Conservation (phyloP, 1,140 invertebrate species). For the Acromyrmex echinatior region DNA sequence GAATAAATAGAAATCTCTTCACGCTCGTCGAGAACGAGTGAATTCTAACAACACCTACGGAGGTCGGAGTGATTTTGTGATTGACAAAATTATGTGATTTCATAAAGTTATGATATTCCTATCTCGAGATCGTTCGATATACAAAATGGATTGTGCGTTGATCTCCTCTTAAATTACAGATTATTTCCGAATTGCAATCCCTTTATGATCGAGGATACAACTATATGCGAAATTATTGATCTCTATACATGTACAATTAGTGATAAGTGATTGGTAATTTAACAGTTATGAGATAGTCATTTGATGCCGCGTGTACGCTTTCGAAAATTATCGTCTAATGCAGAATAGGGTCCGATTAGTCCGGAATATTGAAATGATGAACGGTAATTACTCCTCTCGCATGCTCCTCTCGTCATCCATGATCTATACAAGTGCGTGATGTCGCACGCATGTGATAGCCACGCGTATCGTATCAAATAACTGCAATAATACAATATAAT, state of each 20-base stretch:
- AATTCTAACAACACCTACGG: background rate
- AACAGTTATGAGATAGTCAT: slow-evolving; percentile 48
- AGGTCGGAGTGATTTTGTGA: background rate
- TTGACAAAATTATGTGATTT: background rate
- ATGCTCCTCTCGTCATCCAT: slow-evolving; percentile 47
- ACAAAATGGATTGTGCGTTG: background rate
- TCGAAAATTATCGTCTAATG: slow-evolving; percentile 55
- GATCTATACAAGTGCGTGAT: slow-evolving; percentile 39
- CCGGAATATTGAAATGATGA: slow-evolving; percentile 60
- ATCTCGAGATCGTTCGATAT: background rate
- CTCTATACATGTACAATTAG: background rate
- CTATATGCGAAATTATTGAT: background rate
- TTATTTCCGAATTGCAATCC: background rate
- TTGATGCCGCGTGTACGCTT: slow-evolving; percentile 20
- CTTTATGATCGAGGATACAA: too few relatives aligned
- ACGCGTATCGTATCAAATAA: slow-evolving; percentile 22
- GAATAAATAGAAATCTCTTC: slow-evolving; percentile 50
- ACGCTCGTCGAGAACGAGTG: background rate
- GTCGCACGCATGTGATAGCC: slow-evolving; percentile 22
- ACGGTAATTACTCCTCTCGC: slow-evolving; percentile 53
- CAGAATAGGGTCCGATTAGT: slow-evolving; percentile 45
- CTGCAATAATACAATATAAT: slow-evolving; percentile 34
- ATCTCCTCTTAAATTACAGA: background rate
- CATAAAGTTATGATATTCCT: background rate
- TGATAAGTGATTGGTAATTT: slow-evolving; percentile 33